Conservation (phyloP, 1,140 invertebrate species). For the Drosophila persimilis region DNA sequence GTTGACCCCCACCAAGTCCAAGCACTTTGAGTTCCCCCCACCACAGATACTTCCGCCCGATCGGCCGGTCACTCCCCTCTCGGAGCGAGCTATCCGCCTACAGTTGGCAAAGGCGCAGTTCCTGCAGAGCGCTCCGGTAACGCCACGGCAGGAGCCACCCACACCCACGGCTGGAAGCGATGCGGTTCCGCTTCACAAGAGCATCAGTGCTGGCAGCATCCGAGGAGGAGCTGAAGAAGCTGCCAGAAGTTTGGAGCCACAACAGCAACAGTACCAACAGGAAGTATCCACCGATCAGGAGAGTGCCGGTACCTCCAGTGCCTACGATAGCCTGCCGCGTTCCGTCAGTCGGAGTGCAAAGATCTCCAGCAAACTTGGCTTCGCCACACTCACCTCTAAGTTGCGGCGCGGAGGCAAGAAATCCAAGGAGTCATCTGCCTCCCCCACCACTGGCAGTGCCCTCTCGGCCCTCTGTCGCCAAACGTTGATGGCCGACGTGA, state of each 20-base stretch:
- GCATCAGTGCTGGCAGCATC: conserved; percentile 89
- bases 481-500: conserved; percentile 66
- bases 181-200: conserved; percentile 83
- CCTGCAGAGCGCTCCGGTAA: conserved; percentile 78
- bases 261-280: conserved; percentile 10
- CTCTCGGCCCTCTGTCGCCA: conserved; percentile 72
- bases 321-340: conserved; percentile 72
- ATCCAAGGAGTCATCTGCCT: conserved; percentile 47
- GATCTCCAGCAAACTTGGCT: conserved; percentile 84
- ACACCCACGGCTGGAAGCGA: conserved; percentile 35
- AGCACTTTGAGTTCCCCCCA: conserved; percentile 72
- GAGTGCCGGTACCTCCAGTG: conserved; percentile 61
- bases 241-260: conserved; percentile 13
- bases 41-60: conserved; percentile 20
- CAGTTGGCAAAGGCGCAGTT: conserved; percentile 87
- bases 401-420: conserved; percentile 83
- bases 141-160: conserved; percentile 48
- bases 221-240: conserved; percentile 26
- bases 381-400: conserved; percentile 87
- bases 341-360: conserved; percentile 65
- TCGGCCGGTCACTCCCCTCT: conserved; percentile 68
- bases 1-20: conserved; percentile 68
- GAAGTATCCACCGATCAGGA: conserved; percentile 68
- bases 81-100: conserved; percentile 85
- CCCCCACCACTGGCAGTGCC: conserved; percentile 43